These are phyloP conservation scores for Callinectes sapidus DNA, from an alignment of 2,888 invertebrate species.

Conservation along the genomic window DNA sequence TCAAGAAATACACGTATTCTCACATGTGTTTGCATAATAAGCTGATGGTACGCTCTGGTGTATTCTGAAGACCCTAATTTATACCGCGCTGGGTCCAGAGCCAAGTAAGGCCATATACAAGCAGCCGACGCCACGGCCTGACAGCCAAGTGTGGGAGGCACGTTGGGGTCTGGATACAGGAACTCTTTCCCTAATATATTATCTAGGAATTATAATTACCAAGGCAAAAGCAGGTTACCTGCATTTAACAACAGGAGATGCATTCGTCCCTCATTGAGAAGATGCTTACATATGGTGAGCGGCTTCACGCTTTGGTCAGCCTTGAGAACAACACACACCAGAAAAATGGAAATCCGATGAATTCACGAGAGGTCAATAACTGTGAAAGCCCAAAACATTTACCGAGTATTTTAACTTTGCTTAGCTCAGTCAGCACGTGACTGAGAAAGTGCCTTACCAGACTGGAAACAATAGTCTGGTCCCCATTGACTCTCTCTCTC, in stretches of 20 bases:
- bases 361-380: background rate
- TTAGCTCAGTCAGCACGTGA: background rate
- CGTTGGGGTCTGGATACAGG: slow-evolving; percentile 2
- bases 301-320: background rate
- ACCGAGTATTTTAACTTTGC: background rate
- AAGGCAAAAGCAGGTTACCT: background rate
- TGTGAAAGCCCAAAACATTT: background rate
- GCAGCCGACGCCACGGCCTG: slow-evolving; percentile 38
- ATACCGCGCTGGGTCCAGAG: slow-evolving; percentile 33
- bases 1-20: slow-evolving; percentile 13
- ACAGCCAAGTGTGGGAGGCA: slow-evolving; percentile 33
- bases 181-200: slow-evolving; percentile 30
- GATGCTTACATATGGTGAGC: background rate
- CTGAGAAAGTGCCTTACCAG: background rate
- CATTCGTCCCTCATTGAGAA: background rate
- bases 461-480: background rate
- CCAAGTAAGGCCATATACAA: slow-evolving; percentile 19
- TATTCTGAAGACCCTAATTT: slow-evolving; percentile 48
- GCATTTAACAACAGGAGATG: background rate
- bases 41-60: slow-evolving; percentile 12
- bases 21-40: slow-evolving; percentile 48
- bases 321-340: background rate
- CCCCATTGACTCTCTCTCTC: background rate
- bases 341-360: background rate
- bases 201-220: slow-evolving; percentile 6